A percentile compares a stretch with the other conserved stretches of the same genome.
Evolutionary conservation across 2,113 vertebrate species (phyloP).

Genomic region (zebrafish (Danio rerio)): DNA sequence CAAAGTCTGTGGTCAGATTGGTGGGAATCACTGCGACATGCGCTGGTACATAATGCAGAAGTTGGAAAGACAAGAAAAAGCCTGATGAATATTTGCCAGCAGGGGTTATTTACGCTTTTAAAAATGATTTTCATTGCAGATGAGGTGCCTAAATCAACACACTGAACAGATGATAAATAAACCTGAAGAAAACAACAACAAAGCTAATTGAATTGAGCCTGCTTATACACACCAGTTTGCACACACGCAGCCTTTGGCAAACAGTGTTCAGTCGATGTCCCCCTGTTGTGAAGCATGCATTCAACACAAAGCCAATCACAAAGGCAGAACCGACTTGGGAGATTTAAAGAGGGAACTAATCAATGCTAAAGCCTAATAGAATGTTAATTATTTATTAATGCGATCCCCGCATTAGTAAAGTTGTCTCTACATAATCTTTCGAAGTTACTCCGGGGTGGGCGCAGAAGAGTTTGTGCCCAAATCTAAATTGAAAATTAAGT

Average conservation of each 20-base stretch:
- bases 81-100: background rate
- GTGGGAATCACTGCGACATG: background rate
- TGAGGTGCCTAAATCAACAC: background rate
- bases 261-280: slow-evolving; percentile 3
- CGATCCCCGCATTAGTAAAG: background rate
- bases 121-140: background rate
- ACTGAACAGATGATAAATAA: background rate
- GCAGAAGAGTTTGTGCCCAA: background rate
- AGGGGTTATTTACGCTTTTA: background rate
- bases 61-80: background rate
- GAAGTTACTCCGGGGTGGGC: background rate
- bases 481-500: slow-evolving; percentile 16
- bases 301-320: background rate
- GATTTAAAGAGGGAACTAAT: background rate
- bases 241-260: background rate
- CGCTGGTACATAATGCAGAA: background rate
- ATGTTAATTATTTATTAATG: background rate
- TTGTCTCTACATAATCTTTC: background rate
- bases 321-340: background rate
- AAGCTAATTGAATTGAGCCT: background rate
- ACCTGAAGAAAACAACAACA: background rate
- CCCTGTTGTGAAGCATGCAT: slow-evolving; percentile 7
- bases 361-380: background rate
- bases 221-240: background rate
- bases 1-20: background rate